Conservation (phyloP, 64 coral and sea anemone genomes). For the Cladopsammia gracilis region DNA sequence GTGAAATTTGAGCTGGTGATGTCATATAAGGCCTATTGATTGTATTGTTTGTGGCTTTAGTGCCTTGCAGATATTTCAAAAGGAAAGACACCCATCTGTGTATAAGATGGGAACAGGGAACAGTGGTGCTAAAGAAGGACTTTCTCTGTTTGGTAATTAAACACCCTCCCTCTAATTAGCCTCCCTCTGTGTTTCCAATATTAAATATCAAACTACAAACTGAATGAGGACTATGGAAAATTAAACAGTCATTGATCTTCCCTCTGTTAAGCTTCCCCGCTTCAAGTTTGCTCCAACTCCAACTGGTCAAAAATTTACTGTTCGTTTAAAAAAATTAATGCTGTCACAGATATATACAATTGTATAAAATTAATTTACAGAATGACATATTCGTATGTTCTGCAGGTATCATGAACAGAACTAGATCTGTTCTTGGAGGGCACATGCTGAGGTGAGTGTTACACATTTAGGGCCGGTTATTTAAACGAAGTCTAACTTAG, state of each 20-base stretch:
- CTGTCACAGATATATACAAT: no score
- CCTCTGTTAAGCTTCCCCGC: no score
- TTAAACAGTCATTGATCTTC: no score
- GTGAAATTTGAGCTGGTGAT: no score
- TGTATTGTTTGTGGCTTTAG: slow-evolving; percentile 1
- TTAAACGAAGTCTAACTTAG: background rate
- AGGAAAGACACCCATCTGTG: slow-evolving; percentile 96
- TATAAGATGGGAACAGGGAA: slow-evolving; percentile 85
- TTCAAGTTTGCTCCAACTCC: no score
- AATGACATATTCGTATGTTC: background rate
- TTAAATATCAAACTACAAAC: no score
- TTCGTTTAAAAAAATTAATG: no score
- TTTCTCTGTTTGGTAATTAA: slow-evolving; percentile 95
- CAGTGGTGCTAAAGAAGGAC: slow-evolving; percentile 90
- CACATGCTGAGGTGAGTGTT: slow-evolving; percentile 86
- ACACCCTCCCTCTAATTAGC: background rate
- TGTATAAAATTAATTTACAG: background rate
- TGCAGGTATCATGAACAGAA: slow-evolving; percentile 92
- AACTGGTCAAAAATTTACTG: no score
- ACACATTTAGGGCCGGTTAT: background rate
- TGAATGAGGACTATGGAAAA: no score
- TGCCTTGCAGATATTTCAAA: slow-evolving; percentile 97
- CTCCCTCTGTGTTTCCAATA: no score
- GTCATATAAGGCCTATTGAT: background rate
- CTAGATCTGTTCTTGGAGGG: slow-evolving; percentile 86